Base-by-base conservation (phyloP, 2,113 vertebrate genomes). In the Misgurnus anguillicaudatus region DNA sequence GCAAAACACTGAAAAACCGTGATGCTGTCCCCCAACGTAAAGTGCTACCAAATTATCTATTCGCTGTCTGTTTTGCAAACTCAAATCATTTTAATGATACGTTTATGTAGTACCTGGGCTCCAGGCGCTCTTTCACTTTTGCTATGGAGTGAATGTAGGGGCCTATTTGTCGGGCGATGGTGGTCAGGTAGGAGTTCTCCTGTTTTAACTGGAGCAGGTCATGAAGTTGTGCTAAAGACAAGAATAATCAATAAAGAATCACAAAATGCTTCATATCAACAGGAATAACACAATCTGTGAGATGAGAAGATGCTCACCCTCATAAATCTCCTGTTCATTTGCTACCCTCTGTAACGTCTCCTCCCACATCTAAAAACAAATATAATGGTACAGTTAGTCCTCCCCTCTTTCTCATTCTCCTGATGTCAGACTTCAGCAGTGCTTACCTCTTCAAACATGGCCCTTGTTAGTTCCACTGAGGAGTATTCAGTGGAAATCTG, bases 261-360 rank as follows among this genome's bases (percentile, higher is more conserved):
- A 53, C 21, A 8, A 24, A 36, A 21, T 17, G 69, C 14, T 9
- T 6, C 4, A 31, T 6, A 19, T 17, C 53, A 57, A 16, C 6
- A 8, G 31, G 9, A 38, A 38, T 38, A 9, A 42, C 38, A 42
- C n/a, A 21, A 66, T 4, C 13, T n/a, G 11, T 57, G 38, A 41
- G 36, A 55, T n/a, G 7, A 36, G 38, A 13, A 48, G n/a, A 39
- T 39, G 58, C 71, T 78, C 88, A 95, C 95, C 94, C 94, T 95
- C 93, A 0, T 95, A 95, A 84, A 95, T 94, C 87, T 95, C 93
- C 86, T 95, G 94, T 82, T 95, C 92, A 0, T 94, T 93, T n/a
- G 94, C 94, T 78, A 94, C 91, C 24, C 93, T 88, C 89, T 95
- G 95, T 83, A 92, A 95, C 0, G 92, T 92, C 76, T 95, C 95